Conservation (phyloP, 2,888 invertebrate species). For the Drosophila austrosaltans region DNA sequence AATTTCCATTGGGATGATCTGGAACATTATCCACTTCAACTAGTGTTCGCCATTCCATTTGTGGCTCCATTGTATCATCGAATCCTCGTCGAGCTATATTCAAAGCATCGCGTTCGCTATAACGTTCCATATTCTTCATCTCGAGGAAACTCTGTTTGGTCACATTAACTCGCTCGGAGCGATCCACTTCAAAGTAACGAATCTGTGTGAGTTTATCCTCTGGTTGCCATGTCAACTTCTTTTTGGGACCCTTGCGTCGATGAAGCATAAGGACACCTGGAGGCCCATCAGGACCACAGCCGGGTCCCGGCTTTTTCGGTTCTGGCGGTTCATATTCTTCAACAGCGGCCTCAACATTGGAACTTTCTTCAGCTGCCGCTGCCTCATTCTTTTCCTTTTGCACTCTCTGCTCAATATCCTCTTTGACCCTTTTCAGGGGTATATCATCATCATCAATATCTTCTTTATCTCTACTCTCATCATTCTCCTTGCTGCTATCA, state of each 20-base stretch:
- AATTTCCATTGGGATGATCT: conserved; percentile 88
- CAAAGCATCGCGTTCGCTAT: conserved; percentile 92
- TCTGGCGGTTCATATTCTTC: conserved; percentile 59
- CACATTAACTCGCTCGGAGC: conserved; percentile 97
- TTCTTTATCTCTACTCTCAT: conserved; percentile 63
- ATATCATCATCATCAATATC: conserved; percentile 82
- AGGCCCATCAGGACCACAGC: conserved; percentile 86
- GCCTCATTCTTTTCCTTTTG: conserved; percentile 70
- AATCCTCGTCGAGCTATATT: conserved; percentile 90
- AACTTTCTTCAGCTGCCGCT: conserved; percentile 27
- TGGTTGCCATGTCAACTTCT: conserved; percentile 91
- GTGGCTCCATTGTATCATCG: conserved; percentile 93
- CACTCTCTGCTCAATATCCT: conserved; percentile 82
- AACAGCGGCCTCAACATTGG: conserved; percentile 60
- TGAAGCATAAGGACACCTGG: conserved; percentile 89
- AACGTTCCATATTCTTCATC: conserved; percentile 95
- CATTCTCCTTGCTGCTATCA: conserved; percentile 72
- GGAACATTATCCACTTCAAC: conserved; percentile 88
- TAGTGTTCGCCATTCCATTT: conserved; percentile 89
- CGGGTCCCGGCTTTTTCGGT: conserved; percentile 81
- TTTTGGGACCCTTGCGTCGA: conserved; percentile 91
- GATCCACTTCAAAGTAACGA: conserved; percentile 96
- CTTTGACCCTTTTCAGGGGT: conserved; percentile 82
- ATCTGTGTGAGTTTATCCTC: conserved; percentile 92
- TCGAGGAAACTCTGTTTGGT: conserved; percentile 93